Base-by-base conservation (phyloP, 2,113 vertebrate genomes). In the Hemiscyllium ocellatum region DNA sequence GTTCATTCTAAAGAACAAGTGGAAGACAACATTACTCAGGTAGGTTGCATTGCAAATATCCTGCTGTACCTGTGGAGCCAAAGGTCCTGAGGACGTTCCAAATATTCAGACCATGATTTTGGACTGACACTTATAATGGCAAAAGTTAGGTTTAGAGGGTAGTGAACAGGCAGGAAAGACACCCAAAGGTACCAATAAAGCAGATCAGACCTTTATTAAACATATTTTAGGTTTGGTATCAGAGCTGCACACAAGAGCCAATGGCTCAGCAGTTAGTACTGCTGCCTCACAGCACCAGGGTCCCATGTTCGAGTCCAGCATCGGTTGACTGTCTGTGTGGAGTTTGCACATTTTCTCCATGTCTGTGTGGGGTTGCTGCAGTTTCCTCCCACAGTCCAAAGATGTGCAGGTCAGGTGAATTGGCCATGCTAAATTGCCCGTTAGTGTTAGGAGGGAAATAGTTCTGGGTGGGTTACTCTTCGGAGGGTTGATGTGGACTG, bases 11-110 rank as follows among this genome's bases (percentile, higher is more conserved):
- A 72, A 47, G 89, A 93, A 93, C 65, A 93, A 66, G 56, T 93
- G 89, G 94, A 95, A 72, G 94, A 95, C 26, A 95, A 10, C 22
- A 95, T 52, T 50, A 95, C 50, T 50, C 94, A 95, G 68, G 94
- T 93, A 93, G 61, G n/a, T 29, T 69, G 42, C 93, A 70, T 68
- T 19, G 24, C 72, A 50, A 29, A 95, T 72, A 12, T 33, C 13
- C 47, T 33, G 29, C 72, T 95, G 26, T 72, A 22, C 24, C 94
- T 52, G 26, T 76, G 1, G 19, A 26, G 56, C 33, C 26, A 65
- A 65, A 56, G 17, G 19, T 93, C 89, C 5, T 42, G 7, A 93
- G 19, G 61, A 66, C 37, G 7, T 68, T 17, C 89, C 89, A 66
- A 5, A 37, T 2, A 93, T 17, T 95, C 69, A 95, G 47, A 33